Base-by-base conservation (phyloP, 2,888 invertebrate genomes). In the Norana najaformis region DNA sequence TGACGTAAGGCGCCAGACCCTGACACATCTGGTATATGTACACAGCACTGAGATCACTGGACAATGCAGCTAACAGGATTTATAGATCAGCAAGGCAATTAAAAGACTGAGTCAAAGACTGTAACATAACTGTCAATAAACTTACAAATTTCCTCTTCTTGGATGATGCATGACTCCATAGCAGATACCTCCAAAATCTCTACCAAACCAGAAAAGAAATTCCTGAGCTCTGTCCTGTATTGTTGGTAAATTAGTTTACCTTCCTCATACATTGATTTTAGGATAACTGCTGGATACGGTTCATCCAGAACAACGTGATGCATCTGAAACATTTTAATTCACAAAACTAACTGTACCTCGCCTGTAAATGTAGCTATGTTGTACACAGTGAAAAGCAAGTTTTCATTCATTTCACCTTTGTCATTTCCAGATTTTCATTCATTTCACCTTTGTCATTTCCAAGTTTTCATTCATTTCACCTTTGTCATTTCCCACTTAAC, bases 1-100 rank as follows among this genome's bases (percentile, higher is more conserved):
- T 69, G 20, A 91, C 90, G 89, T 91, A 92, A 14, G 92, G 92
- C 4, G 90, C 89, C 88, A 92, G 91, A 34, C 88, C 88, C 35
- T 89, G 2, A n/a, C 13, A 30, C n/a, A 69, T 69, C 23, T 53
- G 4, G 3, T 6, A 53, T 47, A 47, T 41, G 11, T 47, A 47
- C 23, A 23, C 2, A 6, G 69, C n/a, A n/a, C 16, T 69, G 30
- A 5, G n/a, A 69, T 69, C n/a, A 6, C 8, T 30, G 69, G n/a
- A 69, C n/a, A 69, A 69, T 6, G n/a, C 8, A 11, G 30, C n/a
- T 1, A n/a, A 30, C 69, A 69, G 69, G 30, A 69, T 69, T 69
- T n/a, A 69, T 69, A 30, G 11, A n/a, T 69, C 69, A n/a, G 30
- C 30, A 47, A 69, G n/a, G 16, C 30, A 69, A 69, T n/a, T 30